Evolutionary conservation across 2,113 vertebrate species (phyloP), one percentile per base, ranked within the genome.

Genomic region (Neopipo cinnamomea): DNA sequence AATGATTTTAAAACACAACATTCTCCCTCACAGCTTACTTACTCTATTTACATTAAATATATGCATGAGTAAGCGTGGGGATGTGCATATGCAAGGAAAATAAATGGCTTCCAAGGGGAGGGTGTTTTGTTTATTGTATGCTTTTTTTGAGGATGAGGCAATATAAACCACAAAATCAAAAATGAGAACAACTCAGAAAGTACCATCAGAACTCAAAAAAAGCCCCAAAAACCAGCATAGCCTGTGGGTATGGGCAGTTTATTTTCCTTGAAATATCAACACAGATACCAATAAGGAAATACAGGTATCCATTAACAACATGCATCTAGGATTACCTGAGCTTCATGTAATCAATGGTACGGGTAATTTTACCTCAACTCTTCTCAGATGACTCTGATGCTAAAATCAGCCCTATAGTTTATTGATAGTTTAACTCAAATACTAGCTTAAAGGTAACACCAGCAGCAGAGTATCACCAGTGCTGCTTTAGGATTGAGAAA

Each of bases 1-100:
- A 95, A 80, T 89, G 88, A 95, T 94, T 97, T 96, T 94, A 75
- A 96, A 97, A 86, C 78, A 96, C 94, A 94, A 77, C 72, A 91
- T 95, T 96, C 73, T 80, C 72, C 93, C 79, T 91, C 71, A 58
- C 3, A 66, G 66, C 61, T 93, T 67, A 89, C 95, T 92, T 94
- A 87, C 80, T 74, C 47, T 61, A 78, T 93, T 83, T 92, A 97
- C 67, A 94, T 93, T 89, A 80, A 47, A 55, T 46, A 31, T 35
- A 52, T 30, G 52, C 11, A 8, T 42, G 52, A 91, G 71, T 67
- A 88, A 77, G 52, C 16, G 2, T 47, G 30, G 10, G 52, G 75
- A 39, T 65, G 14, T 81, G 70, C 47, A 30, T 56, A 65, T 11
- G 28, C 18, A 89, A 42, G 59, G 39, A 96, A 62, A 95, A 96